Evolutionary conservation across 1,140 invertebrate species (phyloP), one percentile per base, ranked within the genome.

Genomic region (Heliothis virescens): DNA sequence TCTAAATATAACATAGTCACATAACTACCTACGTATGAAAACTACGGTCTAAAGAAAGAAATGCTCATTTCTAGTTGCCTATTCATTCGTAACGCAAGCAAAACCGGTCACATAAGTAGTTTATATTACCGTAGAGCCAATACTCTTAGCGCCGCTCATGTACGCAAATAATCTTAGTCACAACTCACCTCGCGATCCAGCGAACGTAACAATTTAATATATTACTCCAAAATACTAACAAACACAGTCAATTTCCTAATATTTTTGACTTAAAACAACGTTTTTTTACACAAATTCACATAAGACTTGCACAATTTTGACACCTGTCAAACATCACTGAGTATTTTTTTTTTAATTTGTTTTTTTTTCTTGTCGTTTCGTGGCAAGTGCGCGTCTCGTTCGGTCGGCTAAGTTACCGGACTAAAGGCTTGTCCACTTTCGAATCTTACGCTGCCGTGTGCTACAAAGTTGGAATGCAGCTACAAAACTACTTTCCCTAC

Each of bases 351-450:
- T 69, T 48, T 29, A 73, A 65, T 21, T 9, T 48, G 11, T 53
- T 72, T 72, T 67, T 63, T 67, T 67, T 67, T 67, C 53, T 55
- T n/a, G 13, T 67, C 63, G 53, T 29, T 12, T 34, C 13, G 26
- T 18, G 52, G 21, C 67, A 21, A 16, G 9, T 41, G 53, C 71
- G 55, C 29, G 53, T 21, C 26, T 47, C 21, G 21, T 1, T 55
- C 15, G 71, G 15, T 18, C 71, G 29, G 57, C 71, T 16, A 26
- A 60, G 16, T 47, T 13, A 41, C 71, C 57, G 57, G 29, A 59
- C 57, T 57, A 74, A 55, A 73, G n/a, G 3, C 52, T 15, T 59
- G 71, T 47, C 71, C 71, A 74, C 71, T 74, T 74, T 74, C 71
- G 53, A 74, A 74, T 74, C 71, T 74, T 48, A 16, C 53, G 53